Evolutionary conservation across 1,140 invertebrate species (phyloP), one percentile per base, ranked within the genome.

Genomic region (Pachypeltis micranthus): DNA sequence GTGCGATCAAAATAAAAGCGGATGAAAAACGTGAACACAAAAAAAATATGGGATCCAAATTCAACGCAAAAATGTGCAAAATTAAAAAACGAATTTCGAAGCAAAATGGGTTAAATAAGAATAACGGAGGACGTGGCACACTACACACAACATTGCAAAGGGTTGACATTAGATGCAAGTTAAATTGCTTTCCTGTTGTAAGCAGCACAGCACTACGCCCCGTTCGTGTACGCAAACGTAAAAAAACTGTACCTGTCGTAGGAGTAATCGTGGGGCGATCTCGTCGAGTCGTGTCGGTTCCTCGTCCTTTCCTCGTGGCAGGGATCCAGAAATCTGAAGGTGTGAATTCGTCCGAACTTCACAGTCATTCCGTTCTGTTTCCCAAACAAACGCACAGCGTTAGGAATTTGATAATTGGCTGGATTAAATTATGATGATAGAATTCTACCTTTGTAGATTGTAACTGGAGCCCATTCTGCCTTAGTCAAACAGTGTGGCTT

Each of bases 301-400:
- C 81, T 75, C 59, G 85, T 83, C 66, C 90, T 83, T 70, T 90
- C 89, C 73, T 94, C 92, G 64, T 88, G 87, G 56, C 83, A 81
- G 2, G 93, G 91, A 78, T 98, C 93, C 66, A 94, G 81, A 77
- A 96, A 97, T 68, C 91, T 83, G 77, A 95, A 97, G 24, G 90
- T 90, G 71, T 93, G 90, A 67, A 90, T 85, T 71, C 92, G 80
- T 67, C 94, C 90, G 79, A 94, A 93, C 78, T 91, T 90, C 23
- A 93, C 83, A 59, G 92, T 81, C 66, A 85, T 87, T 61, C 90
- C 90, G 78, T 93, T 87, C 83, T 87, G 76, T n/a, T n/a, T n/a
- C n/a, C n/a, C n/a, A n/a, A n/a, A n/a, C n/a, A n/a, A n/a, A n/a
- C n/a, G n/a, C n/a, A n/a, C n/a, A n/a, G n/a, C n/a, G n/a, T n/a